Evolutionary conservation across 2,113 vertebrate species (phyloP).

Genomic region (Syngnathoides biaculeatus): DNA sequence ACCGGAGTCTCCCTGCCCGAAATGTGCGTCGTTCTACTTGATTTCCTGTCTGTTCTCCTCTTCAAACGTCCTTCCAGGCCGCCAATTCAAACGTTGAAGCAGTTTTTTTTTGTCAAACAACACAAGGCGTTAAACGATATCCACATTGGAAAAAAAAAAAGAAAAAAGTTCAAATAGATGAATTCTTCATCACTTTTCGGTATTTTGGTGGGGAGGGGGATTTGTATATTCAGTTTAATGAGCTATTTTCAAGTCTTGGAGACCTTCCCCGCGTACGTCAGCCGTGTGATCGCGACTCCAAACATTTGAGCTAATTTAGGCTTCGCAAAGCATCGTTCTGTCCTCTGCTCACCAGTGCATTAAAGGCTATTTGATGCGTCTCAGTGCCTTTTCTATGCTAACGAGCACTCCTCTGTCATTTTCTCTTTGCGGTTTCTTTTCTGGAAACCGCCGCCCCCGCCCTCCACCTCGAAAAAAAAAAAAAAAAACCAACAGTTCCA

Average conservation of each 20-base stretch:
- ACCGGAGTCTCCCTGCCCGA: neutral
- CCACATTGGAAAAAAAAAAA: neutral
- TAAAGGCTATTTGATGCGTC: conserved; percentile 38
- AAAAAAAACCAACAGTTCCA: conserved; percentile 94
- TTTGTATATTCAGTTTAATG: neutral
- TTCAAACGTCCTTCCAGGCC: neutral
- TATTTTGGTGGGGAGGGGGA: neutral
- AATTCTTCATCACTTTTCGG: neutral
- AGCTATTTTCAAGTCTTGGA: conserved; percentile 2
- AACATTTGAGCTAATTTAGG: conserved; percentile 31
- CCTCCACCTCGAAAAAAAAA: neutral
- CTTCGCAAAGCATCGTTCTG: conserved; percentile 12
- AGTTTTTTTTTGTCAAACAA: neutral
- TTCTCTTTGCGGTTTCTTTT: conserved; percentile 44
- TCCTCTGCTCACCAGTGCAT: conserved; percentile 43
- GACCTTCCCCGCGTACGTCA: conserved; percentile 4
- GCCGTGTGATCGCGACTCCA: conserved; percentile 13
- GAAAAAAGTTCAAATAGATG: neutral
- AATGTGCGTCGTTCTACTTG: neutral
- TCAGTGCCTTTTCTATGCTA: conserved; percentile 44
- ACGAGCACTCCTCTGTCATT: conserved; percentile 42
- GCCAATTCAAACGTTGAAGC: neutral
- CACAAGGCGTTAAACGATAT: neutral
- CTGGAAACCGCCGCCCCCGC: conserved; percentile 7
- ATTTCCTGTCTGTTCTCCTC: neutral